Evolutionary conservation across 1,140 invertebrate species (phyloP), one percentile per base, ranked within the genome.

Genomic region (Eumeta japonica): DNA sequence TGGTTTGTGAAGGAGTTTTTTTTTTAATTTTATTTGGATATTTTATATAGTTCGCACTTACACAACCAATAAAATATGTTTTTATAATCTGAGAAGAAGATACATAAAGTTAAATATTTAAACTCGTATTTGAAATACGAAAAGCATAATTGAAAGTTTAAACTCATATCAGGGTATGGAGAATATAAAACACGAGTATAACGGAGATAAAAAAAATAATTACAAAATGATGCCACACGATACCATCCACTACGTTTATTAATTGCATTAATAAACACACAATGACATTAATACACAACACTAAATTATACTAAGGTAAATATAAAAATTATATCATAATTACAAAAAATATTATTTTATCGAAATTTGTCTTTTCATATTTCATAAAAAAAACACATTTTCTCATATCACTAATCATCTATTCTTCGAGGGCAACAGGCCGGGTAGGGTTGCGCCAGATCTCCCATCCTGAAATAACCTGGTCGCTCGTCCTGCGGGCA

Each of bases 351-450:
- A 3, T 39, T 14, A 17, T 10, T 39, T 37, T 27, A 47, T 48
- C 39, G 36, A 12, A 19, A 42, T 10, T 35, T 35, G 17, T 35
- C 10, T 20, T 20, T 13, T 10, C 14, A 13, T 28, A 16, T 16
- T 14, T 28, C 18, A 28, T 16, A 1, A 28, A 28, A 10, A 7
- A 10, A 1, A 28, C 29, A 10, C 12, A 29, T 2, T 37, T 24
- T 20, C 32, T 28, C n/a, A n/a, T n/a, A n/a, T n/a, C n/a, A n/a
- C 29, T 41, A 18, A 28, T 11, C 30, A 34, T 13, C 36, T 46
- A 68, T 65, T 28, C 52, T 58, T 33, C 57, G 48, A 2, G 67
- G 67, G 16, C 67, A 72, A 46, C 67, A 72, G 1, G 45, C 51
- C 5, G 67, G 67, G 30, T 36, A 72, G 0, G 57, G 58, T 14